These are phyloP conservation scores for Papilio demoleus DNA, from an alignment of 2,888 invertebrate species.

Conservation along the genomic window DNA sequence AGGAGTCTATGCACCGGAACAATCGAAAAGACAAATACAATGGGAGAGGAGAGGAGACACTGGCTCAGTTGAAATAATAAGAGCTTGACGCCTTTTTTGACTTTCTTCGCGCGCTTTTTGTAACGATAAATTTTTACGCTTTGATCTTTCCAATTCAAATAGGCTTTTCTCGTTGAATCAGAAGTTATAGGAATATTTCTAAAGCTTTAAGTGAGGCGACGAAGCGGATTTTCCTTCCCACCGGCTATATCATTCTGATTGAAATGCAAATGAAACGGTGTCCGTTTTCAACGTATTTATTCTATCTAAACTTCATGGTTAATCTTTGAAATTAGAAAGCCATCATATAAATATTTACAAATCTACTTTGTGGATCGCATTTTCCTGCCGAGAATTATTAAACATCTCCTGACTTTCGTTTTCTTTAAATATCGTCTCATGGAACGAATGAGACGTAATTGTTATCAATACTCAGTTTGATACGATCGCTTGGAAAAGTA, in stretches of 20 bases:
- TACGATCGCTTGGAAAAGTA: neutral
- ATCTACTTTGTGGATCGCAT: constrained; percentile 22
- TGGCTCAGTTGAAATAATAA: constrained; percentile 81
- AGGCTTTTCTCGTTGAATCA: constrained; percentile 79
- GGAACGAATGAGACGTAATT: neutral
- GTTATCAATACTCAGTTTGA: neutral
- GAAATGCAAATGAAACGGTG: constrained; percentile 82
- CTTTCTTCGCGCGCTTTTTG: constrained; percentile 72
- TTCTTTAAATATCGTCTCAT: neutral
- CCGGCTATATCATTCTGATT: constrained; percentile 80
- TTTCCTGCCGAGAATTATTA: neutral
- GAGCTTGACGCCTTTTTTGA: constrained; percentile 80
- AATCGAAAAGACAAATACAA: constrained; percentile 83
- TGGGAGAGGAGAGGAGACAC: constrained; percentile 76
- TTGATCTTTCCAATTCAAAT: constrained; percentile 83
- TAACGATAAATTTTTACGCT: constrained; percentile 81
- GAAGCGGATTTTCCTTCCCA: constrained; percentile 80
- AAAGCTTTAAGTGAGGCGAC: constrained; percentile 81
- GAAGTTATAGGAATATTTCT: constrained; percentile 82
- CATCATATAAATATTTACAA: constrained; percentile 50
- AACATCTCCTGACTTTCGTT: constrained; percentile 10
- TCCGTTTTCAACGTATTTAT: constrained; percentile 77
- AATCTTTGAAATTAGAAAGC: constrained; percentile 65
- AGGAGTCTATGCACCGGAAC: constrained; percentile 83
- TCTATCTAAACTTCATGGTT: constrained; percentile 69